A percentile compares a stretch with the other conserved stretches of the same genome.
Conservation (phyloP, 2,797 vertebrate genomes). For the Dendrocincla fuliginosa region DNA sequence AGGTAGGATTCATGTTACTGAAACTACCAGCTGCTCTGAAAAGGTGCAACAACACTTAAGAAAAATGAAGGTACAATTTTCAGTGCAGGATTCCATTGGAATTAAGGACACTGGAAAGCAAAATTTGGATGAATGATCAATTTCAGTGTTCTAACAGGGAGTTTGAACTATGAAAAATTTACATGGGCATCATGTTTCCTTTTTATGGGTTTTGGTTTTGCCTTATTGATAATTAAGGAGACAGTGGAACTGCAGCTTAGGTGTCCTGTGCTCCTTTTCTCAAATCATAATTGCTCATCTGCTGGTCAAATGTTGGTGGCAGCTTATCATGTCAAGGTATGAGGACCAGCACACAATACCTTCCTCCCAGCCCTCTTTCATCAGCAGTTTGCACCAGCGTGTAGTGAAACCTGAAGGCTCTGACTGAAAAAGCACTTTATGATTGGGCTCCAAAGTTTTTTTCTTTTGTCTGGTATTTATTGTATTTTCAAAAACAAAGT, state of each 20-base stretch:
- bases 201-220: not conserved
- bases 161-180: not conserved
- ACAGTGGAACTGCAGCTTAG: not conserved
- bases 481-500: not conserved
- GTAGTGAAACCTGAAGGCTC: not conserved
- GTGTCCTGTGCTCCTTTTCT: not conserved
- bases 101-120: not conserved
- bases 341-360: rapidly evolving
- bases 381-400: not conserved
- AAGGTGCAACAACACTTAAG: not conserved
- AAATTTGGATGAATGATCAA: not conserved
- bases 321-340: not conserved
- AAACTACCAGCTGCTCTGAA: not conserved
- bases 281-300: not conserved
- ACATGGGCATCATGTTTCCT: rapidly evolving
- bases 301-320: not conserved
- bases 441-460: not conserved
- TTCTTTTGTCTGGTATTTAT: not conserved
- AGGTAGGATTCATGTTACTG: conserved; percentile 44
- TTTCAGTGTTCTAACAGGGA: not conserved
- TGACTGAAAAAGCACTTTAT: not conserved
- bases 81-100: not conserved
- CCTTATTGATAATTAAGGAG: not conserved
- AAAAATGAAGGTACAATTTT: not conserved
- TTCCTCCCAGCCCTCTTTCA: not conserved